Conservation (phyloP, 2,888 invertebrate genomes). For the Norana najaformis region DNA sequence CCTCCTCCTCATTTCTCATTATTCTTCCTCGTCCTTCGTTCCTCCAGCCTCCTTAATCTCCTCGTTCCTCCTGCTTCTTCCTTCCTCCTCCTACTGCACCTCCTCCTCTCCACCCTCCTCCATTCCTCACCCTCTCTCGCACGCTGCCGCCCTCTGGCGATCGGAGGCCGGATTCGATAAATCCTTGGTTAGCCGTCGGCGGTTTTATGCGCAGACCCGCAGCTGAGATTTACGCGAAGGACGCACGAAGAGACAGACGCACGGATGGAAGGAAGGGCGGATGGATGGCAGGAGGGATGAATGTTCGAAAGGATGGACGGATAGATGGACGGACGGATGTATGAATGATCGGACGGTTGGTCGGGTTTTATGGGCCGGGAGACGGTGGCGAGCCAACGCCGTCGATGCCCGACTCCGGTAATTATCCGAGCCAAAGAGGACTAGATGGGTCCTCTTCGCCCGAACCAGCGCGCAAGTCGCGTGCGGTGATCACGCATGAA, state of each 20-base stretch:
- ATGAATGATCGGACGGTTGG: not conserved
- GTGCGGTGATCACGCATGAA: not conserved
- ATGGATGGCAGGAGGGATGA: not conserved
- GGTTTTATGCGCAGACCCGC: not conserved
- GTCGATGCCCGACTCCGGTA: not conserved
- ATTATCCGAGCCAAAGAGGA: too few species aligned
- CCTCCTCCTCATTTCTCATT: not conserved
- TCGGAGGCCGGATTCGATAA: slow-evolving; percentile 6
- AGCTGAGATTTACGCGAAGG: not conserved
- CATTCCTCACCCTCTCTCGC: not conserved
- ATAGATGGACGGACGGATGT: not conserved
- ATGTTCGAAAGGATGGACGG: not conserved
- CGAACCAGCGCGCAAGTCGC: not conserved
- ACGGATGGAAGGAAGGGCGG: not conserved
- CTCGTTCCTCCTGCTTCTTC: not conserved
- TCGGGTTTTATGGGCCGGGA: not conserved
- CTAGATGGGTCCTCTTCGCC: too few species aligned
- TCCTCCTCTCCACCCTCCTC: not conserved
- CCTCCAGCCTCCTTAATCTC: not conserved
- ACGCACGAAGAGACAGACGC: not conserved
- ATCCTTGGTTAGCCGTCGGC: slow-evolving; percentile 13
- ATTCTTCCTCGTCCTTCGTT: too few species aligned
- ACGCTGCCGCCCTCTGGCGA: slow-evolving; percentile 3
- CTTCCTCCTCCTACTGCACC: slow-evolving; percentile 35
- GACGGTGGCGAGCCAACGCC: not conserved